These are phyloP conservation scores for Maconellicoccus hirsutus DNA, from an alignment of 1,140 invertebrate genomes.

Conservation along the genomic window DNA sequence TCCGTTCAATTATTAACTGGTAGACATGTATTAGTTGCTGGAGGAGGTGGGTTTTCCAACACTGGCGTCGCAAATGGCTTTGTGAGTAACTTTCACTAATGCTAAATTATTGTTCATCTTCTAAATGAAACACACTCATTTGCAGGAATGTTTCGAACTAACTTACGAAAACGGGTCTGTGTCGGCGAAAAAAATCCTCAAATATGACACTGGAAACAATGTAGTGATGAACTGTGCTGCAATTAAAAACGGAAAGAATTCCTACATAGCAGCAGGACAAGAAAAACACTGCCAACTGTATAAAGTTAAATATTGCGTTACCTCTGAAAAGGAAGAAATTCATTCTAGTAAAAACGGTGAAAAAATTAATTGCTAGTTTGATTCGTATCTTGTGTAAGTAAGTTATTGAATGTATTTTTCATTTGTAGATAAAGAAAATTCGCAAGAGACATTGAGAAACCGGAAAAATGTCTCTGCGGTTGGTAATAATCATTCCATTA, in stretches of 20 bases:
- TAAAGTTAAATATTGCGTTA: conserved; percentile 45
- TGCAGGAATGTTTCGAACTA: conserved; percentile 81
- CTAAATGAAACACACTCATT: not conserved
- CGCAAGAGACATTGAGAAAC: not conserved
- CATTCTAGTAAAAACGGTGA: conserved; percentile 26
- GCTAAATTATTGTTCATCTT: not conserved
- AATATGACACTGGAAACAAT: conserved; percentile 74
- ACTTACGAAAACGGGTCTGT: conserved; percentile 68
- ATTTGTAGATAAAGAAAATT: not conserved
- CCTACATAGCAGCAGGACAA: conserved; percentile 75
- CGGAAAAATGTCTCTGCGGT: not conserved
- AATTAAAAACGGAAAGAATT: conserved; percentile 51
- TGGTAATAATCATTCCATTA: not conserved
- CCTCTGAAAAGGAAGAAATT: conserved; percentile 24
- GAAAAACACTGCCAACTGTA: conserved; percentile 86
- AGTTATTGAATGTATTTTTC: too few species aligned
- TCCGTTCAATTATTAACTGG: conserved; percentile 78
- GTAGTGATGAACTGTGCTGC: conserved; percentile 85
- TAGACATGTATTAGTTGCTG: conserved; percentile 85
- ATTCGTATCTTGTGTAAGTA: too few species aligned
- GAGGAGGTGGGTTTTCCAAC: conserved; percentile 87
- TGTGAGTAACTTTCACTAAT: not conserved
- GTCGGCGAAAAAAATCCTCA: conserved; percentile 69
- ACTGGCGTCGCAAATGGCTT: conserved; percentile 89
- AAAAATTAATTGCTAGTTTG: not conserved